These are phyloP conservation scores for Halictus rubicundus DNA, from an alignment of 1,140 invertebrate genomes.

Conservation along the genomic window DNA sequence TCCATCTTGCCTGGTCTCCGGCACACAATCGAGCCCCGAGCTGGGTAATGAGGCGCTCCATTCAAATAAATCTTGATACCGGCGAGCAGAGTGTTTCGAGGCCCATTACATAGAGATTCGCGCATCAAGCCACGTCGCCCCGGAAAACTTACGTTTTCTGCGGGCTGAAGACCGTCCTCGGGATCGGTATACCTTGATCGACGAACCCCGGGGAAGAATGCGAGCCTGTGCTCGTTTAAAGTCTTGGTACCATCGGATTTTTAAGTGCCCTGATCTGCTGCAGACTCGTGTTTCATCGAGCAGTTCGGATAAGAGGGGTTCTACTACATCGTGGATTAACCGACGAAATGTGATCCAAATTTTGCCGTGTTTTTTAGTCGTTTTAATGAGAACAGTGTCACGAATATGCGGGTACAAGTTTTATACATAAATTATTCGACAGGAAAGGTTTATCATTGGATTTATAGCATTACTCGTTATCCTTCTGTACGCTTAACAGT, in stretches of 20 bases:
- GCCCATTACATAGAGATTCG: constrained; percentile 68
- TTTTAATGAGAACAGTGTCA: no score
- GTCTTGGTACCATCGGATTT: neutral
- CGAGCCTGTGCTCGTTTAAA: neutral
- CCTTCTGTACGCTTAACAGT: no score
- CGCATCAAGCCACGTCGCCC: constrained; percentile 47
- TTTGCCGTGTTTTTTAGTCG: no score
- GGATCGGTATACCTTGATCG: neutral
- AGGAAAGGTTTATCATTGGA: no score
- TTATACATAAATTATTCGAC: no score
- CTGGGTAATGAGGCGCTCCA: constrained; percentile 78
- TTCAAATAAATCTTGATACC: constrained; percentile 80
- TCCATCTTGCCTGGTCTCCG: constrained; percentile 57
- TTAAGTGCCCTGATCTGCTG: no score
- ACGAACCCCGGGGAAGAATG: neutral
- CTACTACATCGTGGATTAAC: no score
- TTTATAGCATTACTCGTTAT: no score
- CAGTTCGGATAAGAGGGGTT: no score
- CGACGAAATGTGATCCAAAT: no score
- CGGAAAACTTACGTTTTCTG: constrained; percentile 65
- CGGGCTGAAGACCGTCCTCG: neutral
- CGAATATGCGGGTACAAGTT: no score
- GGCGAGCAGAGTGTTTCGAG: constrained; percentile 68
- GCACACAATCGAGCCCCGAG: constrained; percentile 73
- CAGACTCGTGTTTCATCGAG: no score